These are phyloP conservation scores for Drosophila nigritarsus DNA, from an alignment of 2,888 invertebrate genomes.

Conservation along the genomic window DNA sequence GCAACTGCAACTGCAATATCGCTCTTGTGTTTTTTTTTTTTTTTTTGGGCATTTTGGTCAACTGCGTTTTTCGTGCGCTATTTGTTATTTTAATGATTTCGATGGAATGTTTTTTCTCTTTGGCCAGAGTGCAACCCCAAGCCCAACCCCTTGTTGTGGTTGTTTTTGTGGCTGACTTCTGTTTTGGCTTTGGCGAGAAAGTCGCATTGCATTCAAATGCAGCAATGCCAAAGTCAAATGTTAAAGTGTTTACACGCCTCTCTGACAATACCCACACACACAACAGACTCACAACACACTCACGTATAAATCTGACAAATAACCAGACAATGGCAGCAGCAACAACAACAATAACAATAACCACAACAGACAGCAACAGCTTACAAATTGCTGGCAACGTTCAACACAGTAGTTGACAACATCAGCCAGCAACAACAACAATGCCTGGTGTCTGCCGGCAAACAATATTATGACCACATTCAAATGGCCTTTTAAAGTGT, in stretches of 20 bases:
- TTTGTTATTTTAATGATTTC: slow-evolving; percentile 81
- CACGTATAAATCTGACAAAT: slow-evolving; percentile 66
- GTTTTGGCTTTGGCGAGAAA: slow-evolving; percentile 61
- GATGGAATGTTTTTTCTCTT: slow-evolving; percentile 64
- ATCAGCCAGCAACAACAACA: slow-evolving; percentile 34
- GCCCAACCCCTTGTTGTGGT: slow-evolving; percentile 7
- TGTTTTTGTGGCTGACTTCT: slow-evolving; percentile 36
- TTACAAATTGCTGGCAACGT: slow-evolving; percentile 59
- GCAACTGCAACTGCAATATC: slow-evolving; percentile 9
- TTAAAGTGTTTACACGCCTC: slow-evolving; percentile 66
- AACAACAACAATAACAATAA: slow-evolving; percentile 24
- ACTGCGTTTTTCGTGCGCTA: slow-evolving; percentile 76
- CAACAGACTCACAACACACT: slow-evolving; percentile 14
- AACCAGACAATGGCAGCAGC: slow-evolving; percentile 53
- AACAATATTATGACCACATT: slow-evolving; percentile 44
- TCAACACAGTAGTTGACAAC: slow-evolving; percentile 62
- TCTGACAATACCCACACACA: slow-evolving; percentile 49
- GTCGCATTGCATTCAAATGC: slow-evolving; percentile 57
- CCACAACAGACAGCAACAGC: slow-evolving; percentile 43
- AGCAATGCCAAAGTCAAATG: slow-evolving; percentile 44
- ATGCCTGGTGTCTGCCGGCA: slow-evolving; percentile 40
- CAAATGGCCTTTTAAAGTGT: slow-evolving; percentile 38
- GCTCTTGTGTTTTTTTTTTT: slow-evolving; percentile 61
- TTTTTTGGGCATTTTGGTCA: slow-evolving; percentile 54
- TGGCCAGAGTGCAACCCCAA: background rate